phyloP scores from a whole-genome alignment of 2,888 invertebrate species.

The Metalampra italica region DNA sequence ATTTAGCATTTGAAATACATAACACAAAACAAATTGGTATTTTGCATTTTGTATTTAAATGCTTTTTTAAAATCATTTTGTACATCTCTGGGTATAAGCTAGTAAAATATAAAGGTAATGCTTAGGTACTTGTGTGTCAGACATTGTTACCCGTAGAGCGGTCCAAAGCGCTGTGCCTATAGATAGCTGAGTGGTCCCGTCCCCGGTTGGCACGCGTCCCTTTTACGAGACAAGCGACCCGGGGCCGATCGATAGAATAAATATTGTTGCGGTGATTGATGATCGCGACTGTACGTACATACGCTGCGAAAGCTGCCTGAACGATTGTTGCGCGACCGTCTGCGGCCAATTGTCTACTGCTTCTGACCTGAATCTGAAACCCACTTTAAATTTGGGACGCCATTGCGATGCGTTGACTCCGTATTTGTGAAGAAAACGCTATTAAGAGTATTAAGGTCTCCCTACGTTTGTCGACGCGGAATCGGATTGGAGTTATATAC shows the following conservation, averaged over 20 bases:
- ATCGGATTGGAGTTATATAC: too few species aligned
- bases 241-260: constrained; percentile 62
- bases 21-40: too few species aligned
- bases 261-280: constrained; percentile 71
- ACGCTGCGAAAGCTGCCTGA: constrained; percentile 31
- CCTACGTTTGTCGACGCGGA: too few species aligned
- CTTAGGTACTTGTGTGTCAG: constrained; percentile 9
- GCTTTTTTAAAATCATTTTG: too few species aligned
- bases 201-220: constrained; percentile 53
- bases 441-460: too few species aligned
- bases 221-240: constrained; percentile 25
- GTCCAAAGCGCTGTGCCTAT: constrained; percentile 17
- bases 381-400: constrained; percentile 13
- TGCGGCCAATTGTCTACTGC: constrained; percentile 11
- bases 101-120: neutral
- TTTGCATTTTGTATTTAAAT: too few species aligned
- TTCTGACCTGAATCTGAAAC: constrained; percentile 24
- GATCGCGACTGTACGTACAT: constrained; percentile 23
- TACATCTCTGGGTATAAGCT: too few species aligned
- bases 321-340: constrained; percentile 39
- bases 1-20: too few species aligned
- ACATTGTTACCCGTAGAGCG: constrained; percentile 25
- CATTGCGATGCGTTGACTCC: neutral
- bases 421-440: neutral
- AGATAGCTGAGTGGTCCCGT: constrained; percentile 34